Percentiles rank a stretch among this genome's conserved stretches.
phyloP scores from a whole-genome alignment of 2,797 vertebrate genomes.

The Gephyroberyx darwinii region DNA sequence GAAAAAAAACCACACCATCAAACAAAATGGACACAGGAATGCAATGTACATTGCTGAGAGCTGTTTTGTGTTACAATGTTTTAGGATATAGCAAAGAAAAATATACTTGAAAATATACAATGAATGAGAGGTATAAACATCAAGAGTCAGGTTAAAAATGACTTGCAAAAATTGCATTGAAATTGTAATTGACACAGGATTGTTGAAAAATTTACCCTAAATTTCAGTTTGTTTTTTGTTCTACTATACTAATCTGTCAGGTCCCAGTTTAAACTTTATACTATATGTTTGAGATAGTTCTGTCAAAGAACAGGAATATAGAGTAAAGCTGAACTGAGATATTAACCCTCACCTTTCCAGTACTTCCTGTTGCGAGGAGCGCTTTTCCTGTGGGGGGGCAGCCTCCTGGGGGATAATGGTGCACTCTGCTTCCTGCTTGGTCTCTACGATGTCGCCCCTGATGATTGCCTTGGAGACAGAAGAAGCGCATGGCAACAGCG shows the following conservation, averaged over 20 bases:
- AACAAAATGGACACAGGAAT: too few species aligned
- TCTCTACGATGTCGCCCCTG: slow-evolving; percentile 62
- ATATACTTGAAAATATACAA: too few species aligned
- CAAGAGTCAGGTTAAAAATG: too few species aligned
- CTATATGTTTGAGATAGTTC: background rate
- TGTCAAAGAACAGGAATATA: background rate
- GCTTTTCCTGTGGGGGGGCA: slow-evolving; percentile 32
- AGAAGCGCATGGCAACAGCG: slow-evolving; percentile 37
- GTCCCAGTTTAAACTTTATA: background rate
- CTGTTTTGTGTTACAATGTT: too few species aligned
- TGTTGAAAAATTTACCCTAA: too few species aligned
- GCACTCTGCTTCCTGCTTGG: slow-evolving; percentile 66
- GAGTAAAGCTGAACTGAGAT: background rate
- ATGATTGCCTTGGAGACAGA: slow-evolving; percentile 61
- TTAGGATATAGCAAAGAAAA: too few species aligned
- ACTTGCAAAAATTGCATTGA: too few species aligned
- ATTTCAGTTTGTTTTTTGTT: too few species aligned
- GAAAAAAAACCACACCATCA: too few species aligned
- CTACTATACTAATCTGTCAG: background rate
- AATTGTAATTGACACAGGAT: too few species aligned
- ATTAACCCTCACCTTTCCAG: slow-evolving; percentile 58
- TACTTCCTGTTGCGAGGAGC: slow-evolving; percentile 41
- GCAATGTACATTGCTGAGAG: too few species aligned
- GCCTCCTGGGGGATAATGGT: slow-evolving; percentile 53
- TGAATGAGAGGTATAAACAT: too few species aligned